Percentiles rank a stretch among this genome's conserved stretches.
Evolutionary conservation across 2,888 invertebrate genomes (phyloP).

Genomic region (Leucoptera coffeella): DNA sequence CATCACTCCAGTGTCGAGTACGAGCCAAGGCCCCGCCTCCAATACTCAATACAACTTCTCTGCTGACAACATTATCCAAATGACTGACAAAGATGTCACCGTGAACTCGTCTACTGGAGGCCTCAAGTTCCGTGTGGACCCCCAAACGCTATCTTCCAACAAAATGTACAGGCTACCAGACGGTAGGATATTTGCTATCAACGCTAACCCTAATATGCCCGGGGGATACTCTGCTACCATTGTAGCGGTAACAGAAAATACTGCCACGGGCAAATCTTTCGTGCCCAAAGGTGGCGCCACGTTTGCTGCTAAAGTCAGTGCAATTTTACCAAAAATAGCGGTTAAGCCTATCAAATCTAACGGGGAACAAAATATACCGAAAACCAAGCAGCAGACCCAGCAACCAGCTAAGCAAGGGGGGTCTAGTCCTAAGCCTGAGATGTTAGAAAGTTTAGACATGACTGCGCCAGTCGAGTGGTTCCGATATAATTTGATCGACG

Average conservation of each 20-base stretch:
- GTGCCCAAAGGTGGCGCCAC: constrained; percentile 19
- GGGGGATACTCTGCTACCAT: constrained; percentile 48
- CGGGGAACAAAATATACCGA: neutral
- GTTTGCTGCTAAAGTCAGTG: constrained; percentile 30
- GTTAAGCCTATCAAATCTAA: constrained; percentile 8
- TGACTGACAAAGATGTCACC: constrained; percentile 48
- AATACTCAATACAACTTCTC: constrained; percentile 3
- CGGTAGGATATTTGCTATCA: constrained; percentile 44
- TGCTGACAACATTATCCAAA: constrained; percentile 36
- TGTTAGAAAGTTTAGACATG: constrained; percentile 15
- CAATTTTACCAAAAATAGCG: constrained; percentile 9
- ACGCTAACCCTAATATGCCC: constrained; percentile 40
- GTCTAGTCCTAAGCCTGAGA: constrained; percentile 7
- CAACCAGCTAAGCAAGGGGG: constrained; percentile 14
- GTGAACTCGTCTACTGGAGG: constrained; percentile 40
- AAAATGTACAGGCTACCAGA: constrained; percentile 48
- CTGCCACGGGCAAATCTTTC: constrained; percentile 10
- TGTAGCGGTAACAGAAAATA: constrained; percentile 30
- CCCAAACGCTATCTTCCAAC: constrained; percentile 42
- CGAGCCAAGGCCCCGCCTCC: neutral
- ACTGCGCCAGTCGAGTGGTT: constrained; percentile 52
- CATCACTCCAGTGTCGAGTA: constrained; percentile 37
- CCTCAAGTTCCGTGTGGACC: constrained; percentile 42
- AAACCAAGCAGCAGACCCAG: constrained; percentile 17
- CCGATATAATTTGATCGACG: constrained; percentile 50